Conservation (phyloP, 2,797 vertebrate genomes). For the Gymnoscopelus microlampas region DNA sequence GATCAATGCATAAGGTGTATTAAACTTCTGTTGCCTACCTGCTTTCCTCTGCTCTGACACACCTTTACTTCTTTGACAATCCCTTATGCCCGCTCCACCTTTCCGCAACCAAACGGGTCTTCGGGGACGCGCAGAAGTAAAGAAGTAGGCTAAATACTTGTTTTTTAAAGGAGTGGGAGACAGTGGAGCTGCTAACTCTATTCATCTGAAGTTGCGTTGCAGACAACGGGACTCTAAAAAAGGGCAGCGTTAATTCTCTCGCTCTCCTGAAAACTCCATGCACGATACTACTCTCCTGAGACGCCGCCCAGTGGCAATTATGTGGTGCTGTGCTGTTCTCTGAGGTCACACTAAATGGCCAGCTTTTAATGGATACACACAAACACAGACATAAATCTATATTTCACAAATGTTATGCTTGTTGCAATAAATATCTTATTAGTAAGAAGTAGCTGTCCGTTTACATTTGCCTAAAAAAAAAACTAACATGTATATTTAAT, state of each 20-base stretch:
- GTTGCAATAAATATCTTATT: too few relatives aligned
- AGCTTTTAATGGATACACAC: too few relatives aligned
- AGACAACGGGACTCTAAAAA: neutral
- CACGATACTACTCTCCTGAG: conserved; percentile 7
- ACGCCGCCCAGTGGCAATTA: conserved; percentile 46
- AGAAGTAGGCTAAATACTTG: neutral
- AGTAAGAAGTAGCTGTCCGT: too few relatives aligned
- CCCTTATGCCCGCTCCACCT: conserved; percentile 17
- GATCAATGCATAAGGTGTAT: conserved; percentile 44
- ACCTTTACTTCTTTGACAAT: conserved; percentile 44
- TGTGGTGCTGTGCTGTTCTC: neutral
- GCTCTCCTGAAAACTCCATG: neutral
- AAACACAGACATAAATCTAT: too few relatives aligned
- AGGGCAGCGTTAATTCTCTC: conserved; percentile 4
- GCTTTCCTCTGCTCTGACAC: conserved; percentile 52
- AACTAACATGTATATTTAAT: too few relatives aligned
- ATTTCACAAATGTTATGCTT: too few relatives aligned
- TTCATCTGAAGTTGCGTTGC: neutral
- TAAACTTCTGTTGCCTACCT: conserved; percentile 27
- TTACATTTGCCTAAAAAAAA: too few relatives aligned
- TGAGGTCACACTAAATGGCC: too few relatives aligned
- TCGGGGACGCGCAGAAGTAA: neutral
- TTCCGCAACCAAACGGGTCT: neutral
- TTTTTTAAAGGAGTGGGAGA: neutral
- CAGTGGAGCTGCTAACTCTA: neutral